Conservation (phyloP, 2,113 vertebrate genomes). For the Carlito syrichta region DNA sequence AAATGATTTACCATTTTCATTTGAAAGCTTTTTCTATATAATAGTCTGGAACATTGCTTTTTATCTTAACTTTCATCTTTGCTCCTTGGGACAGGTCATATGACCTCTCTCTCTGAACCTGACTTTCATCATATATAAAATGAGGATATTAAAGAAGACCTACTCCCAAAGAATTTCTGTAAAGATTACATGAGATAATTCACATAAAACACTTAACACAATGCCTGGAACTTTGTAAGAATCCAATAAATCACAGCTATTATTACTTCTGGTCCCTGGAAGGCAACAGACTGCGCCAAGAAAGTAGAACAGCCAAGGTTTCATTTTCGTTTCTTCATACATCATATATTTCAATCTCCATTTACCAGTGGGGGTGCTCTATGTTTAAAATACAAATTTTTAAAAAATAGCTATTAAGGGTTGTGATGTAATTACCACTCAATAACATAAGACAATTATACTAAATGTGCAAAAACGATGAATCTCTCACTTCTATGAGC, state of each 20-base stretch:
- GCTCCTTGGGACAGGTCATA: neutral
- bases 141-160: constrained; percentile 32
- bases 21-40: neutral
- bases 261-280: constrained; percentile 57
- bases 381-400: constrained; percentile 24
- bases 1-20: constrained; percentile 34
- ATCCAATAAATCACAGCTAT: constrained; percentile 55
- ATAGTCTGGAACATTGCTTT: neutral
- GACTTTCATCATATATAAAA: neutral
- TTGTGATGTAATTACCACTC: neutral
- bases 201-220: constrained; percentile 48
- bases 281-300: constrained; percentile 37
- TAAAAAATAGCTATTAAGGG: neutral
- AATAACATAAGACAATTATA: neutral
- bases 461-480: neutral
- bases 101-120: constrained; percentile 16
- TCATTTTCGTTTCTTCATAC: constrained; percentile 51
- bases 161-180: constrained; percentile 40
- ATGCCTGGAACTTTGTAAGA: constrained; percentile 55
- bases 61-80: constrained; percentile 6
- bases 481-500: neutral
- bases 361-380: neutral
- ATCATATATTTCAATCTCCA: neutral
- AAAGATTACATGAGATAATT: constrained; percentile 47
- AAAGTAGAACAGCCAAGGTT: constrained; percentile 36